Evolutionary conservation across 2,797 vertebrate species (phyloP).

Genomic region (Sebastolobus altivelis): DNA sequence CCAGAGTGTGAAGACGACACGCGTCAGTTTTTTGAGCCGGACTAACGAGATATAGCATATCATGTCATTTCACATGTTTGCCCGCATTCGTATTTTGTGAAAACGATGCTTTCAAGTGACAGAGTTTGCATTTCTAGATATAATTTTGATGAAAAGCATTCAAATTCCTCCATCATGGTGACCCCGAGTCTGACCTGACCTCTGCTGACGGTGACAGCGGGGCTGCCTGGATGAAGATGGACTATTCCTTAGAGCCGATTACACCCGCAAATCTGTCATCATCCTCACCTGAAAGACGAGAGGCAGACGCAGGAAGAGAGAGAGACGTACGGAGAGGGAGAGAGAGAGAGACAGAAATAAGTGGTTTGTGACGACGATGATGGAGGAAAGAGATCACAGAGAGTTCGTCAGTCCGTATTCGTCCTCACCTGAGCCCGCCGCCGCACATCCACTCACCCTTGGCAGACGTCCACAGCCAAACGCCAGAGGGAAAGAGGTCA

Average conservation of each 20-base stretch:
- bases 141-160: background rate
- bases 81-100: no score
- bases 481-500: constrained; percentile 68
- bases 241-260: constrained; percentile 50
- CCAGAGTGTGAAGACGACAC: background rate
- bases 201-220: constrained; percentile 46
- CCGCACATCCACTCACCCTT: constrained; percentile 62
- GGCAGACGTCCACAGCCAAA: constrained; percentile 59
- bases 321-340: constrained; percentile 23
- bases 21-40: no score
- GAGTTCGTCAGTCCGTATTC: constrained; percentile 15
- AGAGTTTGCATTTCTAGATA: background rate
- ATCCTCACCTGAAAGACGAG: constrained; percentile 74
- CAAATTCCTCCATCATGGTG: constrained; percentile 1
- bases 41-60: background rate
- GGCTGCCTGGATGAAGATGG: constrained; percentile 56
- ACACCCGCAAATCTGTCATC: constrained; percentile 69
- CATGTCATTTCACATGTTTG: no score
- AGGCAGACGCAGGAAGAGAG: constrained; percentile 60
- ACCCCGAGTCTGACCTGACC: constrained; percentile 60
- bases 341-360: constrained; percentile 25
- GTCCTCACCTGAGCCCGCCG: constrained; percentile 65
- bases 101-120: no score
- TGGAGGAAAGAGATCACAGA: constrained; percentile 51
- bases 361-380: constrained; percentile 37